Base-by-base conservation (phyloP, 2,113 vertebrate genomes). In the Urocitellus parryii region DNA sequence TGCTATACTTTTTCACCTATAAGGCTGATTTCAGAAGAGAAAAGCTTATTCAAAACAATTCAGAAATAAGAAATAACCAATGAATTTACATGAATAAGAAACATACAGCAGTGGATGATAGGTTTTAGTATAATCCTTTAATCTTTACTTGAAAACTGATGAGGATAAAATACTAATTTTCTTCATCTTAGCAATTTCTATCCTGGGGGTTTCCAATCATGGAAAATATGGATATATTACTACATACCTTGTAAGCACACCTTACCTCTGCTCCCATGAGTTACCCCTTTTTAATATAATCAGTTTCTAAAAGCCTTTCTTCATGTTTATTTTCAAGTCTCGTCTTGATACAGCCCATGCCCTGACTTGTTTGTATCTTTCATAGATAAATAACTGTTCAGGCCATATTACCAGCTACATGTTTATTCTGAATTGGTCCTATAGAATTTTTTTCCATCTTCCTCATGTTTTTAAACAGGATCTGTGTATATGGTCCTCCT, bases 61-160 rank as follows among this genome's bases (percentile, higher is more conserved):
- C 80, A 58, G 27, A 90, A 90, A 65, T 76, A 88, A 73, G 34
- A 80, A 48, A 17, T 68, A 80, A 27, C 24, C 78, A 82, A 85
- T 68, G 4, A 80, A 51, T 90, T 67, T 68, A 13, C 6, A 18
- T 56, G 48, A 51, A 48, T 96, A 72, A 72, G 29, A 79, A 83
- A 78, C 73, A 61, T n/a, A 42, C 2, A 73, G 24, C 9, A 53
- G 5, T 82, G 4, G 74, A 5, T 42, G 6, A 87, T 27, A 65
- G 42, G 67, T 53, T 72, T 88, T 74, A 92, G 20, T 37, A 51
- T 82, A 95, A 91, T 74, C 27, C 16, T 65, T 83, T 95, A 53
- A 85, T 81, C 37, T 94, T 84, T 96, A 61, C 88, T 91, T 92
- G 80, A 84, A 96, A 92, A 51, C 56, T 39, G 32, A 32, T 58